Evolutionary conservation across 2,888 invertebrate genomes (phyloP).

Genomic region (Zeuzera pyrina): DNA sequence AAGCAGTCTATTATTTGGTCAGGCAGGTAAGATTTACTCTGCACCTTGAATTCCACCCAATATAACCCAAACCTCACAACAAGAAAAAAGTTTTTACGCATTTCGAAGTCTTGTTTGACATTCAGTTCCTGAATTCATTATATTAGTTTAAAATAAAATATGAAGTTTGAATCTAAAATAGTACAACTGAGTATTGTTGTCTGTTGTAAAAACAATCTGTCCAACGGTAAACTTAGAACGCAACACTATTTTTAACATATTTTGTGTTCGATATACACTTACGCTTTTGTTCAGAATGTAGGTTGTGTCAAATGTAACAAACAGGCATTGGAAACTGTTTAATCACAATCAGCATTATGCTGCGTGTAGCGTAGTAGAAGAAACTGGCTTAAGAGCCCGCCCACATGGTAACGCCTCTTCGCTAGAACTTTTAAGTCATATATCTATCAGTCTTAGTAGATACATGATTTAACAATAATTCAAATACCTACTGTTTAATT

Average conservation of each 20-base stretch:
- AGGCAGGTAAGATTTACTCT: conserved; percentile 55
- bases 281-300: conserved; percentile 23
- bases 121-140: no score
- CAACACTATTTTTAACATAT: conserved; percentile 20
- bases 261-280: conserved; percentile 30
- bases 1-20: conserved; percentile 41
- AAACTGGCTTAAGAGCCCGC: conserved; percentile 54
- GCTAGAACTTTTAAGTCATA: no score
- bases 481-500: no score
- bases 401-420: conserved; percentile 58
- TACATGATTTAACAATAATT: no score
- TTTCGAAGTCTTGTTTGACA: no score
- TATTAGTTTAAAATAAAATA: no score
- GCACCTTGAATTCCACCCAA: conserved; percentile 34
- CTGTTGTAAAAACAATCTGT: conserved; percentile 33
- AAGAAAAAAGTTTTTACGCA: no score
- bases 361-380: conserved; percentile 53
- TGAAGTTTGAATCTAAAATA: no score
- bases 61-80: conserved; percentile 21
- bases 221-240: conserved; percentile 29
- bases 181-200: no score
- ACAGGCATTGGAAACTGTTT: conserved; percentile 42
- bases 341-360: conserved; percentile 46
- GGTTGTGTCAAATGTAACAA: conserved; percentile 17
- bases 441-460: no score